Conservation (phyloP, 2,888 invertebrate genomes). For the Anthophora plumipes region DNA sequence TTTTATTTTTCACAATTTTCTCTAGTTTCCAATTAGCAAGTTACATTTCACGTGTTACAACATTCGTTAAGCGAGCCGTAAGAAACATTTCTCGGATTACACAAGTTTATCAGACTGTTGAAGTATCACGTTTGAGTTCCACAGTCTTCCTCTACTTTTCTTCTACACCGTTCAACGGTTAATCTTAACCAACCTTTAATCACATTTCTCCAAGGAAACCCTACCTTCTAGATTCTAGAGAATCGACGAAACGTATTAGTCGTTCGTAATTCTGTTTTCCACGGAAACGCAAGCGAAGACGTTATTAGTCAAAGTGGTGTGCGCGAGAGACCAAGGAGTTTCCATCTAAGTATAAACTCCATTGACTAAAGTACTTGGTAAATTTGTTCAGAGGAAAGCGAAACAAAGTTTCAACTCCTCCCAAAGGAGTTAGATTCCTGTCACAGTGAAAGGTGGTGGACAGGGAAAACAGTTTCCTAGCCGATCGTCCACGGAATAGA, state of each 20-base stretch:
- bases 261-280: not conserved
- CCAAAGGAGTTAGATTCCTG: conserved; percentile 34
- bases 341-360: not conserved
- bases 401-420: conserved; percentile 24
- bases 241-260: not conserved
- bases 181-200: no score
- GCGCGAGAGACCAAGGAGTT: not conserved
- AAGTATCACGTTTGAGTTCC: not conserved
- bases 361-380: not conserved
- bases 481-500: conserved; percentile 56
- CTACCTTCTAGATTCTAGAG: not conserved
- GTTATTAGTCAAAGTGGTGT: not conserved
- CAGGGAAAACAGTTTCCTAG: conserved; percentile 62
- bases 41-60: not conserved
- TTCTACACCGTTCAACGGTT: not conserved
- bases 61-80: no score
- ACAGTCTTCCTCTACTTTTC: not conserved
- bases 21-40: not conserved
- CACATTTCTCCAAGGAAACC: no score
- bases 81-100: not conserved
- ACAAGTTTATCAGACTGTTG: not conserved
- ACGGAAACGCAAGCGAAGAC: not conserved
- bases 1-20: not conserved
- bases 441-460: conserved; percentile 41
- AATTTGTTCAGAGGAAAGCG: conserved; percentile 24